Evolutionary conservation across 2,888 invertebrate genomes (phyloP), one percentile per base, ranked within the genome.

Genomic region (Nephrocerus scutellatus): DNA sequence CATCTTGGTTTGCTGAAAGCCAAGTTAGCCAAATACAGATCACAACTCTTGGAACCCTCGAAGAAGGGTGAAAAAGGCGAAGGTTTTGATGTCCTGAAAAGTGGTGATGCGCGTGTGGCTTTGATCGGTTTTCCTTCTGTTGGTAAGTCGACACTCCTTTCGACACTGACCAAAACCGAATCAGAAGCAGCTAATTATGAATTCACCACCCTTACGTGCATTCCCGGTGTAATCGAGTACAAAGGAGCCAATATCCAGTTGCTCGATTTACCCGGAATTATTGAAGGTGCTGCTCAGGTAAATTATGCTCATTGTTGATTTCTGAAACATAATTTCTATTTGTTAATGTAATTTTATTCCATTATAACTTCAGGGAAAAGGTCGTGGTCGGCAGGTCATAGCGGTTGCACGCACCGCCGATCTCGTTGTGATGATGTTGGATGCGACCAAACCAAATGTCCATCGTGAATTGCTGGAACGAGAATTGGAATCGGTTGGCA

Each of bases 21-120:
- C 0, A 93, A 93, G 71, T 71, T 95, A 62, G 95, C 95, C 1
- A 95, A 95, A 63, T 93, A 92, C 63, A 77, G 95, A 22, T 86
- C 93, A 2, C 95, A 97, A 64, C 70, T 98, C 26, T 68, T 98
- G 40, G 97, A 98, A 63, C 97, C 97, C 0, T 75, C 87, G 0
- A 91, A 93, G 57, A 97, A 97, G 68, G 77, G 83, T 5, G 92
- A 91, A 52, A 96, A 96, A 65, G 93, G 93, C 15, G 90, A 91
- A 70, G 98, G 98, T 1, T 98, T 98, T 70, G 98, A 98, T 80
- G 98, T 98, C 8, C 76, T 97, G 53, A 99, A 99, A 70, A 95
- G 95, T 55, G 98, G 98, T 31, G 98, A 99, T 80, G 98, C 98
- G 7, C 74, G 97, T 60, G 92, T 96, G 10, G 95, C 96, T 6